These are phyloP conservation scores for Caenorhabditis sulstoni DNA, from an alignment of 2,888 invertebrate genomes.

Conservation along the genomic window DNA sequence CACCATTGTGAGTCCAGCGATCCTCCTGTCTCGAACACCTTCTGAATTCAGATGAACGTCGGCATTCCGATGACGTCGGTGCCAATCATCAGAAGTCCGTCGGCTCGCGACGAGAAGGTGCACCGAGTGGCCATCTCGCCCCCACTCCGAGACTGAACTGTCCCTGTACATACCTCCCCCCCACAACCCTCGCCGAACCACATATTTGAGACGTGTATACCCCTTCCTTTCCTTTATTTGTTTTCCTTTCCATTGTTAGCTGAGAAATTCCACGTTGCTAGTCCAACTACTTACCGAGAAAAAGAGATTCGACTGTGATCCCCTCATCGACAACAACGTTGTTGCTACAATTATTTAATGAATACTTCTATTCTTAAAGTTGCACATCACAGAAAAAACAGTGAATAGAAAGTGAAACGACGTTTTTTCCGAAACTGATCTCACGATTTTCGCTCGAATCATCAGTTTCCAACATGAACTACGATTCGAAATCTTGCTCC, in stretches of 20 bases:
- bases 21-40: too few relatives aligned
- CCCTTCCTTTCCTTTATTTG: constrained; percentile 18
- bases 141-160: constrained; percentile 55
- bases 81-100: constrained; percentile 64
- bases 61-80: constrained; percentile 58
- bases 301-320: constrained; percentile 46
- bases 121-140: constrained; percentile 55
- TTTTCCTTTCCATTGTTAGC: constrained; percentile 7
- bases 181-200: constrained; percentile 45
- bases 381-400: too few relatives aligned
- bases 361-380: background rate
- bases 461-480: too few relatives aligned
- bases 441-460: too few relatives aligned
- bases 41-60: constrained; percentile 49
- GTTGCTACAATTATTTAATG: constrained; percentile 4
- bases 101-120: constrained; percentile 57
- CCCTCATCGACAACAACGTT: constrained; percentile 44
- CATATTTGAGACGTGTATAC: constrained; percentile 54
- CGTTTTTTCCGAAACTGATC: too few relatives aligned
- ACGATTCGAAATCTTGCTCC: too few relatives aligned
- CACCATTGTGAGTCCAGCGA: constrained; percentile 51
- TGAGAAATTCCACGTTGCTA: constrained; percentile 53
- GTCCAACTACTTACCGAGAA: constrained; percentile 49
- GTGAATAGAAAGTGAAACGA: too few relatives aligned
- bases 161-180: constrained; percentile 34